These are phyloP conservation scores for Tetropium fuscum DNA, from an alignment of 2,888 invertebrate genomes.

Conservation along the genomic window DNA sequence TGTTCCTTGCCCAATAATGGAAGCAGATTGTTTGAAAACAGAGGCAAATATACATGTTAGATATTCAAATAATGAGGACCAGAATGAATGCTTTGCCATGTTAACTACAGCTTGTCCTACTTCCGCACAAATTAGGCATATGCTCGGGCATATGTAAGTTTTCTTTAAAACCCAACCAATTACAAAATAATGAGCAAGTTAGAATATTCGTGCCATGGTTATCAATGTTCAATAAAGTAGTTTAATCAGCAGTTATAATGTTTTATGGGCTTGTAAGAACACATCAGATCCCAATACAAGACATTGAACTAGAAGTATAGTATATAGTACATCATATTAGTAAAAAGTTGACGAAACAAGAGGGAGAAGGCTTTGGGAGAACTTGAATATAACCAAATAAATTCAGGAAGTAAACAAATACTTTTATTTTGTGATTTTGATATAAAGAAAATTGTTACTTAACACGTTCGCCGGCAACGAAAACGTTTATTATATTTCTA, in stretches of 20 bases:
- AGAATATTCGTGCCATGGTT: no score
- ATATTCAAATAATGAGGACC: not conserved
- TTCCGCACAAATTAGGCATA: slow-evolving; percentile 20
- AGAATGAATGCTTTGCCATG: not conserved
- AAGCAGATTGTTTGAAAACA: not conserved
- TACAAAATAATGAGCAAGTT: no score
- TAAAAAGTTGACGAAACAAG: no score
- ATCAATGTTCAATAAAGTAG: no score
- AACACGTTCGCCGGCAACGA: slow-evolving; percentile 77
- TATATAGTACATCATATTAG: no score
- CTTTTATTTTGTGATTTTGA: not conserved
- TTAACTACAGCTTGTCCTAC: slow-evolving; percentile 9
- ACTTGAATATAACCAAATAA: no score
- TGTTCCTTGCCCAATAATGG: not conserved
- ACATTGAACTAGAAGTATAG: no score
- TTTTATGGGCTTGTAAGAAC: no score
- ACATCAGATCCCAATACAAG: no score
- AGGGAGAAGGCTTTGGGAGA: no score
- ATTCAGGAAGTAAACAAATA: not conserved
- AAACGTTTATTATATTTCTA: slow-evolving; percentile 82
- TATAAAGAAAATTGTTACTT: slow-evolving; percentile 53
- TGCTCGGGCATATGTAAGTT: not conserved
- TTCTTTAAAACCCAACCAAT: slow-evolving; percentile 9
- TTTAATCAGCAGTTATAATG: no score
- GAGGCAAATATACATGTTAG: not conserved